Base-by-base conservation (phyloP, 2,888 invertebrate species). In the Meta bourneti region DNA sequence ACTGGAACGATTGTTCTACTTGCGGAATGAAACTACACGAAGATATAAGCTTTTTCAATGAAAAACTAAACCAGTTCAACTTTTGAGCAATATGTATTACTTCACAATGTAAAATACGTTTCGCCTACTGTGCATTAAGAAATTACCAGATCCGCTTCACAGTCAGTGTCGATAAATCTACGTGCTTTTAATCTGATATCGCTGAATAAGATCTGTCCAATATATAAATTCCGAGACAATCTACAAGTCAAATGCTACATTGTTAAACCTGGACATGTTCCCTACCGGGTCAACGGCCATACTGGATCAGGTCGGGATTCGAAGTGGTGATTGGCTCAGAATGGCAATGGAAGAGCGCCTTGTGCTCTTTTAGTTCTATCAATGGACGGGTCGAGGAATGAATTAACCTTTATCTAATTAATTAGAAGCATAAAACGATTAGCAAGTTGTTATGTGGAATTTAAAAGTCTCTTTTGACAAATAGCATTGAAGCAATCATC, bases 271-370 rank as follows among this genome's bases (percentile, higher is more conserved):
- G 34, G 16, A 8, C 70, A 0, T 69, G 81, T 81, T 54, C 61
- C 16, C 61, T 61, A 5, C 16, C 69, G 70, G 81, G 81, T 81
- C 81, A 81, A 61, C 48, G 81, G 81, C 81, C 81, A 81, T 70
- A 54, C 20, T 13, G 19, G 79, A 79, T 61, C 52, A 51, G n/a
- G 79, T 9, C n/a, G 11, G 16, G 77, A 51, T 48, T 34, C 34
- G 34, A 34, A 34, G 34, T 34, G 34, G 34, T 34, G 34, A 34
- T 34, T 11, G 61, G 61, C 5, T 61, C 61, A 16, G 61, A 61
- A 61, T 61, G 61, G 61, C 61, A 16, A 61, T 34, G 34, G 34
- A 34, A 34, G 34, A 34, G 34, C 34, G 34, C 70, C 16, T 19
- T n/a, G 19, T 16, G 19, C 70, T 70, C 70, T n/a, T 70, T 70